Conservation (phyloP, 2,888 invertebrate genomes). For the Drosophila pullipes region DNA sequence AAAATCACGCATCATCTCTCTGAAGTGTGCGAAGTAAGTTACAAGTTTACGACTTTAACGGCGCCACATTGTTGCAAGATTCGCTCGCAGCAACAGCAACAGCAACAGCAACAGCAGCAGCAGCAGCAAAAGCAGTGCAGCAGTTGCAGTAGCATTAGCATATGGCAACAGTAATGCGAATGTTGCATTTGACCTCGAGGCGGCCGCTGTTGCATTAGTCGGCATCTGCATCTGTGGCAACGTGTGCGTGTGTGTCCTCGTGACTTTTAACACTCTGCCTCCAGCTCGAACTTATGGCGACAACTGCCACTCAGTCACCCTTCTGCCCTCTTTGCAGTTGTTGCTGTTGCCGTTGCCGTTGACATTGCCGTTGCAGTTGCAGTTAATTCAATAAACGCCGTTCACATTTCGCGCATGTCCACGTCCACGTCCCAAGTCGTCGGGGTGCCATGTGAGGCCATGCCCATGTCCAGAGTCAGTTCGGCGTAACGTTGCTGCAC, state of each 20-base stretch:
- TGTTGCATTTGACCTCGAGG: slow-evolving; percentile 58
- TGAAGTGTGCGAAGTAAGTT: slow-evolving; percentile 48
- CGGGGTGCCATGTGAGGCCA: slow-evolving; percentile 21
- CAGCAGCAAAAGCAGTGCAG: background rate
- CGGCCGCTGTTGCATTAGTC: slow-evolving; percentile 13
- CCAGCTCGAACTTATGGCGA: slow-evolving; percentile 31
- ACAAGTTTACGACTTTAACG: slow-evolving; percentile 59
- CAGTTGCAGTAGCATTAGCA: slow-evolving; percentile 25
- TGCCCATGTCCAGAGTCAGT: slow-evolving; percentile 53
- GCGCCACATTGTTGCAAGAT: slow-evolving; percentile 74
- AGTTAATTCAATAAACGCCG: slow-evolving; percentile 75
- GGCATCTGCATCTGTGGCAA: slow-evolving; percentile 34
- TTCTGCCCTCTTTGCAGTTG: slow-evolving; percentile 11
- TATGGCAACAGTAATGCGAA: slow-evolving; percentile 45
- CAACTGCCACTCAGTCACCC: slow-evolving; percentile 60
- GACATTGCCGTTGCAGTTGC: slow-evolving; percentile 24
- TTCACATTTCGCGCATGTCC: slow-evolving; percentile 67
- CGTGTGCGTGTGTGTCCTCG: slow-evolving; percentile 70
- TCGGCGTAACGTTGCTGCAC: slow-evolving; percentile 58
- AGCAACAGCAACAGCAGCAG: slow-evolving; percentile 1
- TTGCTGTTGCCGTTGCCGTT: slow-evolving; percentile 27
- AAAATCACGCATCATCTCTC: slow-evolving; percentile 71
- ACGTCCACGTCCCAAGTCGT: slow-evolving; percentile 12
- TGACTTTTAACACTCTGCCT: slow-evolving; percentile 77
- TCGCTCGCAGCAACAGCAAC: background rate